Base-by-base conservation (phyloP, 2,797 vertebrate genomes). In the Erpetoichthys calabaricus region DNA sequence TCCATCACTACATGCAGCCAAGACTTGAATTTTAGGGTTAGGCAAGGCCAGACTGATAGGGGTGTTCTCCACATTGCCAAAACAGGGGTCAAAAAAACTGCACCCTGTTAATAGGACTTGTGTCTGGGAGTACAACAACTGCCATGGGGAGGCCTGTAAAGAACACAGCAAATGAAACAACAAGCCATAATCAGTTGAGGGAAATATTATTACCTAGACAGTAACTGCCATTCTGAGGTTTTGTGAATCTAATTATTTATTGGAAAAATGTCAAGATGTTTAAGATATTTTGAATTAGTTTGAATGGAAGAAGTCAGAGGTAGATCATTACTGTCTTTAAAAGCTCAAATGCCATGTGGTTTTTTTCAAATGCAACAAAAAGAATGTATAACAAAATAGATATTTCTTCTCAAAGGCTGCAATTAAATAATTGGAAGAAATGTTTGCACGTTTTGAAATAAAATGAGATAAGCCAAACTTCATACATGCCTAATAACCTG, bases 1-100 rank as follows among this genome's bases (percentile, higher is more conserved):
- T 49, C 87, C 79, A 56, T 81, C 80, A 47, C 80, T 80, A 68
- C 81, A 83, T 3, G 81, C 57, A 57, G 83, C 73, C 41, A 88
- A 64, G 45, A 90, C 74, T 56, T 73, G 70, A 45, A 82, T 58
- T 1, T 67, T 63, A 42, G 71, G 66, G 45, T 41, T 46, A 42
- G 54, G 55, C 0, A 62, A 56, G 6, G 44, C 57, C 47, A 60
- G 62, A 0, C 57, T 56, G 5, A 52, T 63, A 58, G 57, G 4
- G 3, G 58, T 61, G 45, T 64, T 67, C 52, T 72, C 58, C 1
- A 50, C 1, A 8, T 64, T 60, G 9, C 55, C 63, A n/a, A 68
- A 4, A 56, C 66, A 66, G 57, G 53, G 55, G 10, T 64, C 68
- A n/a, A 90, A 66, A 66, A 69, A 91, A 89, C 44, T 85, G 72